Evolutionary conservation across 2,113 vertebrate genomes (phyloP).

Genomic region (Noturus placidus): DNA sequence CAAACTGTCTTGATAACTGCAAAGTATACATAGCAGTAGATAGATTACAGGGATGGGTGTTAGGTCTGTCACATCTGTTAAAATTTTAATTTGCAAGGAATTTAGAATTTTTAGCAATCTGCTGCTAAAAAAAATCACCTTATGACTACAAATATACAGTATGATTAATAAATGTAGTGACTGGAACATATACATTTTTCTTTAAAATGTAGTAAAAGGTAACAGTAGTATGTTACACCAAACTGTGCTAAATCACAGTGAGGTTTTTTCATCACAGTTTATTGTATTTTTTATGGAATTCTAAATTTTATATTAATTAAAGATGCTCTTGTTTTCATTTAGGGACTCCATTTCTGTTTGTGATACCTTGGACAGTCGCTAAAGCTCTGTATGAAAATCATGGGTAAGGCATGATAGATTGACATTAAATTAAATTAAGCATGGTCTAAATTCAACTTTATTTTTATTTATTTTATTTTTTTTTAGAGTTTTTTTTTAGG

Average conservation of each 20-base stretch:
- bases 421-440: not conserved
- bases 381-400: constrained; percentile 84
- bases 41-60: not conserved
- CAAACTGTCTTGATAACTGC: not conserved
- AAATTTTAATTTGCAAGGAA: not conserved
- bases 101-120: not conserved
- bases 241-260: not conserved
- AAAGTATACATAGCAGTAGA: not conserved
- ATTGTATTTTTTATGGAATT: not conserved
- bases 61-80: not conserved
- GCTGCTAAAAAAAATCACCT: not conserved
- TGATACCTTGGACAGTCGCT: constrained; percentile 82
- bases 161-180: not conserved
- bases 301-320: not conserved
- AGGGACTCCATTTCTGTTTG: constrained; percentile 87
- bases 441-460: not conserved
- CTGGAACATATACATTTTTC: not conserved
- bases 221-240: not conserved
- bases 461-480: too few relatives aligned
- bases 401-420: constrained; percentile 69
- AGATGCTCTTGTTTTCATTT: constrained; percentile 27
- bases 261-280: not conserved
- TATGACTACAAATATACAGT: not conserved
- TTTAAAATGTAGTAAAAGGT: not conserved
- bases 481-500: not conserved